Base-by-base conservation (phyloP, 1,140 invertebrate species). In the Drosophila bipectinata region DNA sequence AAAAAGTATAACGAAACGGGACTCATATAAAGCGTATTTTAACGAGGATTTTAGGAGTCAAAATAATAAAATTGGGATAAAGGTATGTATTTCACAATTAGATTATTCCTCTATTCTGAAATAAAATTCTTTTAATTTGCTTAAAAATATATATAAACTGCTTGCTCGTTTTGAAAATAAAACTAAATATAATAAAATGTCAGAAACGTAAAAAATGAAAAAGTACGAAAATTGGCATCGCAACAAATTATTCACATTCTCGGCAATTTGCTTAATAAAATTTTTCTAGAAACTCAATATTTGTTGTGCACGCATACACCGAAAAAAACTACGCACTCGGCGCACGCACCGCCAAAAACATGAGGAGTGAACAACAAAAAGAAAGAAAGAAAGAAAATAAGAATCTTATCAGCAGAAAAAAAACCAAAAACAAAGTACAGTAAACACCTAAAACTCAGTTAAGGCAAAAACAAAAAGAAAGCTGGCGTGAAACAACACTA, bases 371-470 rank as follows among this genome's bases (percentile, higher is more conserved):
- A 28, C 26, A 28, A 28, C 21, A 28, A 61, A 71, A 55, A 77
- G 49, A 80, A 77, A 61, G 57, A 63, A 57, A 58, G 21, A 54
- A 71, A 61, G 69, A 72, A 72, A 63, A 52, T 74, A 75, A 34
- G 71, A 74, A 81, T 87, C 82, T 84, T 84, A 84, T 84, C 81
- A 84, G 68, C 68, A 30, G 68, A 30, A 39, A 28, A 28, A 72
- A 71, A 30, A 44, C 45, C 54, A 51, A 80, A 75, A 62, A 47
- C 48, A 52, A 48, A 53, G 53, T 60, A 72, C 76, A 64, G 53
- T 71, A 72, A 79, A 84, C 72, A 77, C 72, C 72, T 54, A 73
- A 71, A 68, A 44, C 41, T 44, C 14, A 44, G 34, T 48, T 15
- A 47, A 24, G 32, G 58, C 54, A 75, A 59, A 69, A 69, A 71